Evolutionary conservation across 2,113 vertebrate species (phyloP).

Genomic region (Brachyistius frenatus): DNA sequence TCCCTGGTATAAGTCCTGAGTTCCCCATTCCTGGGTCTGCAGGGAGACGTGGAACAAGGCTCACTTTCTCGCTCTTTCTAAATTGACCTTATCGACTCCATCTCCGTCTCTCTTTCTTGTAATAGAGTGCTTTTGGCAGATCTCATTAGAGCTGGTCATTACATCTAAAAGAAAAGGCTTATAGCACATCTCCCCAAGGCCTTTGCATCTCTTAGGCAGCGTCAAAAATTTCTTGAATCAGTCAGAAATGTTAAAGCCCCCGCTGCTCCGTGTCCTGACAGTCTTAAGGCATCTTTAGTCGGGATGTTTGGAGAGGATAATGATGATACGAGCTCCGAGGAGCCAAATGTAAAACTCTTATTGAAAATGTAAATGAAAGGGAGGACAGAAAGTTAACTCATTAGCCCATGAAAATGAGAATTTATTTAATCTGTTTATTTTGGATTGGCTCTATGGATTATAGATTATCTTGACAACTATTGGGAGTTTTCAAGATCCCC

Average conservation of each 20-base stretch:
- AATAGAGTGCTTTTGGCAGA: slow-evolving; percentile 76
- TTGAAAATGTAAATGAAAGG: slow-evolving; percentile 24
- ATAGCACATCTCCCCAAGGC: slow-evolving; percentile 59
- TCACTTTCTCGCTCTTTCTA: slow-evolving; percentile 53
- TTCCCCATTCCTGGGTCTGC: slow-evolving; percentile 36
- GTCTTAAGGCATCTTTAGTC: slow-evolving; percentile 22
- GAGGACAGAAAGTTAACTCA: background rate
- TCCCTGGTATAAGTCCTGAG: slow-evolving; percentile 18
- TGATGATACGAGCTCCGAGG: slow-evolving; percentile 7
- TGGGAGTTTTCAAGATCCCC: background rate
- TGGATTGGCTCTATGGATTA: background rate
- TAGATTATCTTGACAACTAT: background rate
- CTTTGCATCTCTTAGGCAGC: slow-evolving; percentile 57
- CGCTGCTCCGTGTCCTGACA: slow-evolving; percentile 23
- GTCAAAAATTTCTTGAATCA: slow-evolving; percentile 65
- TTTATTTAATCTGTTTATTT: background rate
- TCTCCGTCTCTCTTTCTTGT: slow-evolving; percentile 65
- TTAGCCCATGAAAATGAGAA: background rate
- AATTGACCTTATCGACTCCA: slow-evolving; percentile 73
- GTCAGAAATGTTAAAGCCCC: slow-evolving; percentile 63
- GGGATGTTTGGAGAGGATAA: slow-evolving; percentile 17
- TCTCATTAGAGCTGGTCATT: slow-evolving; percentile 71
- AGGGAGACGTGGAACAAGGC: slow-evolving; percentile 42
- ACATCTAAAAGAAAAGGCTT: slow-evolving; percentile 60
- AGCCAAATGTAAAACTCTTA: slow-evolving; percentile 15